Evolutionary conservation across 30 jellyfish, hydroid and myxozoan genomes (phyloP).

Genomic region (Hydractinia symbiolongicarpus): DNA sequence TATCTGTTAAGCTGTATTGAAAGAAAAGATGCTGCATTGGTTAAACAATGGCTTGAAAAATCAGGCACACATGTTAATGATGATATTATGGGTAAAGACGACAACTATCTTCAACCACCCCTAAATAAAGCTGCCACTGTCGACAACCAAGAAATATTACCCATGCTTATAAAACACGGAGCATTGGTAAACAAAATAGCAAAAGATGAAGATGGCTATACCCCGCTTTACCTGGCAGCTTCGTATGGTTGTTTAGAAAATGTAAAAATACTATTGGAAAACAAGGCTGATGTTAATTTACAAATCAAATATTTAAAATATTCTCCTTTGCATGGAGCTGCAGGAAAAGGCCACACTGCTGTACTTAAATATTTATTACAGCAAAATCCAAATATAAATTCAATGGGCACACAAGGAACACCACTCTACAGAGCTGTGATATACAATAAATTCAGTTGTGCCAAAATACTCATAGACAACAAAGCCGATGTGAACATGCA

Average conservation of each 20-base stretch:
- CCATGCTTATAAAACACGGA: not conserved
- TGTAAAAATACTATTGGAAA: not conserved
- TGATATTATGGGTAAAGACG: not conserved
- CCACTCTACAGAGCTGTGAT: conserved; percentile 5
- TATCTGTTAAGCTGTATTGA: too few relatives aligned
- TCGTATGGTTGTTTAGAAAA: not conserved
- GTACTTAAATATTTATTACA: not conserved
- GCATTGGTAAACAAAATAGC: conserved; percentile 11
- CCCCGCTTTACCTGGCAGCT: conserved; percentile 13
- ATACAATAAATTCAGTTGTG: not conserved
- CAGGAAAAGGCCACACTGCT: not conserved
- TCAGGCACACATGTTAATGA: not conserved
- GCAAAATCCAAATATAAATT: conserved; percentile 1
- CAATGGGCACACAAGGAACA: conserved; percentile 11
- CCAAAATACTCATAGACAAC: not conserved
- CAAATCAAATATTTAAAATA: not conserved
- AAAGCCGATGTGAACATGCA: conserved; percentile 11
- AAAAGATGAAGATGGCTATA: conserved; percentile 7
- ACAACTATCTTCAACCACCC: conserved; percentile 4
- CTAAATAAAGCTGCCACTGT: not conserved
- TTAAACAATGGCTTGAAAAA: too few relatives aligned
- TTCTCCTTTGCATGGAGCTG: conserved; percentile 12
- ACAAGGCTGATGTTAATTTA: conserved; percentile 1
- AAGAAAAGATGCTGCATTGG: too few relatives aligned
- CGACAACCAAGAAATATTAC: conserved; percentile 9